Evolutionary conservation across 1,140 invertebrate genomes (phyloP).

Genomic region (Cherax destructor): DNA sequence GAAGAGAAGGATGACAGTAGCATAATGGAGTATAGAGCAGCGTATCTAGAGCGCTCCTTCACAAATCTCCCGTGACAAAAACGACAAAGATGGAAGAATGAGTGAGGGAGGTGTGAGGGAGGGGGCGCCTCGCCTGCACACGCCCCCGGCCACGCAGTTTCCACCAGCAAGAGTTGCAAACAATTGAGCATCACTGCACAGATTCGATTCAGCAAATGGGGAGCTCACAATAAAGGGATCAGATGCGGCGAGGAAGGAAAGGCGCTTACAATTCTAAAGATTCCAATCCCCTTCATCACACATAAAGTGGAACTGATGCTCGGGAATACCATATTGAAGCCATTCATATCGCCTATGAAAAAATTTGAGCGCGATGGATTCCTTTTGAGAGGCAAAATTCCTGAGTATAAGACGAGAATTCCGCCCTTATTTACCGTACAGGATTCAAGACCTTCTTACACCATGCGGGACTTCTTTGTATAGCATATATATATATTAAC

Average conservation of each 20-base stretch:
- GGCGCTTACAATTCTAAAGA: not conserved
- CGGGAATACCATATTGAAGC: not conserved
- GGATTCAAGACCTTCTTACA: not conserved
- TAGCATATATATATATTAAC: constrained; percentile 1
- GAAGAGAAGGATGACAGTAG: too few species aligned
- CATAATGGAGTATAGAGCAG: too few species aligned
- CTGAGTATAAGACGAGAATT: not conserved
- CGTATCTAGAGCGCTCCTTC: too few species aligned
- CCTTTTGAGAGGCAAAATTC: not conserved
- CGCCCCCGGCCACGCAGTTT: not conserved
- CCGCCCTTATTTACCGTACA: not conserved
- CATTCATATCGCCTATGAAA: not conserved
- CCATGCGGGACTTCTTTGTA: not conserved
- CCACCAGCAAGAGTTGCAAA: not conserved
- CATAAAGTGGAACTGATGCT: not conserved
- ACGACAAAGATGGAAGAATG: too few species aligned
- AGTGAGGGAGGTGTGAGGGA: too few species aligned
- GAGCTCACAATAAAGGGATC: not conserved
- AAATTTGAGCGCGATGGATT: not conserved
- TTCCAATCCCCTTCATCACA: not conserved
- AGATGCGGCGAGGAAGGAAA: not conserved
- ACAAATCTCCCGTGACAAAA: too few species aligned
- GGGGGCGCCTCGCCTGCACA: not conserved
- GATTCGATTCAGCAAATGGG: not conserved
- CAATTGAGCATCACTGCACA: not conserved